phyloP scores from a whole-genome alignment of 2,797 vertebrate genomes.

The Molothrus ater region DNA sequence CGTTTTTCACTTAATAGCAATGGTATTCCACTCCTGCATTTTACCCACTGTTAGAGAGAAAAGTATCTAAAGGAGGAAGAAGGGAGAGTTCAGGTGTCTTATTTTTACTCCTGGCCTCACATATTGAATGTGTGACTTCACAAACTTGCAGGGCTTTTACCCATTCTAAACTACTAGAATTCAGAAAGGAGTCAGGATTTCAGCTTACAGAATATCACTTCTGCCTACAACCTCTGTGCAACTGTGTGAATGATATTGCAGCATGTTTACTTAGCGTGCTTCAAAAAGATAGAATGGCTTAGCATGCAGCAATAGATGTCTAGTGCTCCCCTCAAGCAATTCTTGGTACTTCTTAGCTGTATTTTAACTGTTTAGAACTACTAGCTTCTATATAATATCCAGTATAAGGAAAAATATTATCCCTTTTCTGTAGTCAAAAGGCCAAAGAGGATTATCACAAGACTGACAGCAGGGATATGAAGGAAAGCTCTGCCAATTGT shows the following conservation, averaged over 20 bases:
- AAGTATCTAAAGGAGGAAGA: slow-evolving; percentile 21
- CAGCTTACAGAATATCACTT: background rate
- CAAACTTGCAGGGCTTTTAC: background rate
- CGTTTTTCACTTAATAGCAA: slow-evolving; percentile 74
- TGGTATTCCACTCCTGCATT: slow-evolving; percentile 42
- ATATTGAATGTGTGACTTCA: background rate
- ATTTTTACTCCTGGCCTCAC: background rate
- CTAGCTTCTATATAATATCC: background rate
- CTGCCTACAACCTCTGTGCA: background rate
- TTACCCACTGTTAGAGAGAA: slow-evolving; percentile 45
- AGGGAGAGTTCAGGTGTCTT: slow-evolving; percentile 24
- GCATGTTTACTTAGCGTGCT: background rate
- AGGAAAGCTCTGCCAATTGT: background rate
- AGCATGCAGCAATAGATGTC: background rate
- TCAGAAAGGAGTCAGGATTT: background rate
- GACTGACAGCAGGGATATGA: background rate
- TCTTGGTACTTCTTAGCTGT: background rate
- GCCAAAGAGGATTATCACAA: background rate
- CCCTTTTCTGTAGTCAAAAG: background rate
- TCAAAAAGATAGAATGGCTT: slow-evolving; percentile 2
- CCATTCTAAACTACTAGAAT: background rate
- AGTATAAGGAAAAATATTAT: slow-evolving; percentile 4
- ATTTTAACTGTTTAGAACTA: background rate
- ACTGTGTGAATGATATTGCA: background rate
- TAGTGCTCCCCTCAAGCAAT: background rate